Percentiles rank a stretch among this genome's conserved stretches.
Conservation (phyloP, 1,140 invertebrate species). For the Lepidurus apus region DNA sequence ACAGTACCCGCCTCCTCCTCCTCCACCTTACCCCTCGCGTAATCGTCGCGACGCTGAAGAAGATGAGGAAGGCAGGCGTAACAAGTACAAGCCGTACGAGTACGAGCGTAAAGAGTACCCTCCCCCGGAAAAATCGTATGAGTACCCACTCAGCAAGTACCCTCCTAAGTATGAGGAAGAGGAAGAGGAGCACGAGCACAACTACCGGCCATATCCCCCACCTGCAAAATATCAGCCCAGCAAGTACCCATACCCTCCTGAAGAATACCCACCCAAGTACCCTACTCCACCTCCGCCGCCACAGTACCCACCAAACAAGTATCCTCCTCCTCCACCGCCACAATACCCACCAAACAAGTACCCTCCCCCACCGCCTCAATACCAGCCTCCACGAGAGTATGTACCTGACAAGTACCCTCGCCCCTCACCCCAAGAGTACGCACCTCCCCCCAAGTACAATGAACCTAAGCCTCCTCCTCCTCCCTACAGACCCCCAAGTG, state of each 20-base stretch:
- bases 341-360: not conserved
- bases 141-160: no score
- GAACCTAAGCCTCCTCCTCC: not conserved
- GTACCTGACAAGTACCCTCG: not conserved
- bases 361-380: not conserved
- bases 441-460: slow-evolving; percentile 4
- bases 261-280: not conserved
- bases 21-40: not conserved
- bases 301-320: not conserved
- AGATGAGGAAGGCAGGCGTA: not conserved
- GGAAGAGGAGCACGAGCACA: not conserved
- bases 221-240: not conserved
- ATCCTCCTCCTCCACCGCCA: not conserved
- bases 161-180: not conserved
- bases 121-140: no score
- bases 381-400: not conserved
- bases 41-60: not conserved
- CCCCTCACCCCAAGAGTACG: not conserved
- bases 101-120: no score
- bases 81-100: not conserved
- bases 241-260: not conserved
- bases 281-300: not conserved
- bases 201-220: not conserved
- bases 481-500: not conserved
- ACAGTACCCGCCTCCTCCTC: not conserved